Base-by-base conservation (phyloP, 2,888 invertebrate genomes). In the Pollenia griseotomentosa region DNA sequence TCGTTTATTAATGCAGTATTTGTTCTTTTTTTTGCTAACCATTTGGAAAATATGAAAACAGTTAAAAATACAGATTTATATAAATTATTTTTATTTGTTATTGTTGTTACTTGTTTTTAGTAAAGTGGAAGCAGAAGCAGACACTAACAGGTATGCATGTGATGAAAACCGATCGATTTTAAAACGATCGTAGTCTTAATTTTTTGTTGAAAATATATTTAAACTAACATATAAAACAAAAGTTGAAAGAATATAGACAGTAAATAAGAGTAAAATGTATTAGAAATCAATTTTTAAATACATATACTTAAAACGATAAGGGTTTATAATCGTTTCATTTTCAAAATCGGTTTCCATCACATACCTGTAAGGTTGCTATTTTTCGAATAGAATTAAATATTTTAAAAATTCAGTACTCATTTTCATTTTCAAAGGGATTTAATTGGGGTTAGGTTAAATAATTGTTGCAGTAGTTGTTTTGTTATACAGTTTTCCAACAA, bases 361-460 rank as follows among this genome's bases (percentile, higher is more conserved):
- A 33, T 33, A 33, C 33, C 33, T 33, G 33, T 33, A 33, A 33
- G 6, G 5, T 33, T 6, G 33, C 33, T 33, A 4, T 33, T 33
- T 11, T 46, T 23, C 1, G 57, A 19, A 73, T 63, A 42, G 53
- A 79, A 70, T 48, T 61, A 70, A 63, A 80, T 6, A 19, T 33
- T 73, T 46, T 53, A 23, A 42, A 79, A 55, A 70, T n/a, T 55
- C n/a, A 65, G 2, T 46, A 55, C 19, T 33, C 65, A 88, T 88
- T 86, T 90, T 68, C 6, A 46, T 55, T 68, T 55, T 71, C 46
- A 46, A 8, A 33, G 12, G 51, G 40, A 19, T 75, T 51, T 53
- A 12, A n/a, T 23, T 23, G 23, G 3, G 23, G 23, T 23, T 23
- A 23, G 63, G 19, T 57, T 57, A 59, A n/a, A 40, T 61, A 70